Conservation (phyloP, 2,797 vertebrate genomes). For the Alosa sapidissima region DNA sequence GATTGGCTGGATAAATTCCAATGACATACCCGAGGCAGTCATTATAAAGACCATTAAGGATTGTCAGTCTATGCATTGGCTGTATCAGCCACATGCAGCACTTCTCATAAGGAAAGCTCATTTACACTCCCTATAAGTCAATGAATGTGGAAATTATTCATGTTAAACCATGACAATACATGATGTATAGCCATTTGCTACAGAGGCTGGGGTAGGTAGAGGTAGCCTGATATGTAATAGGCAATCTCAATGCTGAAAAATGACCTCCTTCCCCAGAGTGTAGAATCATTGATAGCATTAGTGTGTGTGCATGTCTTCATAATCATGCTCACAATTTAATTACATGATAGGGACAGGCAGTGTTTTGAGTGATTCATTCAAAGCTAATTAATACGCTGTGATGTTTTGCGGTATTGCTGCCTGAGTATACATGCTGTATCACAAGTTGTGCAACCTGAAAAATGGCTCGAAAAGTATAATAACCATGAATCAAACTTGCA, state of each 20-base stretch:
- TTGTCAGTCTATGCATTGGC: background rate
- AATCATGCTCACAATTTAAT: background rate
- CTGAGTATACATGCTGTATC: background rate
- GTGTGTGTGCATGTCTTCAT: background rate
- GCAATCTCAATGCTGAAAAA: background rate
- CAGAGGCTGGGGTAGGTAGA: background rate
- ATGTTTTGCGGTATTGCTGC: background rate
- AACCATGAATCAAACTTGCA: too few relatives aligned
- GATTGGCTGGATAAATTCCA: background rate
- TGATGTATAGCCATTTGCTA: background rate
- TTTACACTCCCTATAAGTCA: background rate
- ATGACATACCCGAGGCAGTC: background rate
- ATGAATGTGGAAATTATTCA: background rate
- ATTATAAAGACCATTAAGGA: background rate
- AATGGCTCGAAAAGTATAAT: too few relatives aligned
- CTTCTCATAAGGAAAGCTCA: background rate
- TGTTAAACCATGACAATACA: background rate
- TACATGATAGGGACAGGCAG: conserved; percentile 6
- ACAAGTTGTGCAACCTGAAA: too few relatives aligned
- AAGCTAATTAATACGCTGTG: background rate
- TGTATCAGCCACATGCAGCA: background rate
- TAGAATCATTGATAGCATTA: background rate
- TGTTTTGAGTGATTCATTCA: background rate
- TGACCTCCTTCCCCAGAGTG: conserved; percentile 2
- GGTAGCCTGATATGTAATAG: background rate